Conservation (phyloP, 2,888 invertebrate species). For the Adelognathus sp. region DNA sequence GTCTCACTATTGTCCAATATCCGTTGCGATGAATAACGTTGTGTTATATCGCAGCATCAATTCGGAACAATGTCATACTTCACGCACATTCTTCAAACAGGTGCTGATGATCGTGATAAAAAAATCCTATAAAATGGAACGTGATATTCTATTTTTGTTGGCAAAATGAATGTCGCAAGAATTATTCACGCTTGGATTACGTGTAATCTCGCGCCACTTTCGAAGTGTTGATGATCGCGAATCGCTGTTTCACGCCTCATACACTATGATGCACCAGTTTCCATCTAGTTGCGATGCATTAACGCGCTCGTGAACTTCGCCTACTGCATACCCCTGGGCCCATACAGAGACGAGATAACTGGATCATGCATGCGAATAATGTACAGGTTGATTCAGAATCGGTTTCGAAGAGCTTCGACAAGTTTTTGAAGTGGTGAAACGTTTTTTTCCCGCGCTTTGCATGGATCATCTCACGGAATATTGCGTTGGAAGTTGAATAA, state of each 20-base stretch:
- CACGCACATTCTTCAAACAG: background rate
- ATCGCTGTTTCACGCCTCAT: background rate
- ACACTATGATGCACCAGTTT: constrained; percentile 15
- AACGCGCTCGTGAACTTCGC: constrained; percentile 2
- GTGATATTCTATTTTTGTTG: background rate
- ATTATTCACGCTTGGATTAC: background rate
- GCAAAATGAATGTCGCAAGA: background rate
- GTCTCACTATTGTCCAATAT: constrained; percentile 28
- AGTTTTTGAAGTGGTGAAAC: too few species aligned
- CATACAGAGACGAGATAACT: background rate
- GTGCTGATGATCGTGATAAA: too few species aligned
- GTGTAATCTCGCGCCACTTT: background rate
- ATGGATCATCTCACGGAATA: too few species aligned
- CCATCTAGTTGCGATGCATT: constrained; percentile 30
- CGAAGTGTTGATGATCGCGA: background rate
- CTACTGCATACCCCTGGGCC: background rate
- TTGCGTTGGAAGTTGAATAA: too few species aligned
- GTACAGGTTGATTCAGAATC: too few species aligned
- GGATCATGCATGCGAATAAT: background rate
- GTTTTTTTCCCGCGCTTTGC: too few species aligned
- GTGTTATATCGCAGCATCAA: background rate
- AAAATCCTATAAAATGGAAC: background rate
- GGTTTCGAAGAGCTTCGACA: too few species aligned
- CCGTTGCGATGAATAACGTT: constrained; percentile 9
- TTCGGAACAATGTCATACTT: background rate